Conservation (phyloP, 2,888 invertebrate genomes). For the Crematogaster levior region DNA sequence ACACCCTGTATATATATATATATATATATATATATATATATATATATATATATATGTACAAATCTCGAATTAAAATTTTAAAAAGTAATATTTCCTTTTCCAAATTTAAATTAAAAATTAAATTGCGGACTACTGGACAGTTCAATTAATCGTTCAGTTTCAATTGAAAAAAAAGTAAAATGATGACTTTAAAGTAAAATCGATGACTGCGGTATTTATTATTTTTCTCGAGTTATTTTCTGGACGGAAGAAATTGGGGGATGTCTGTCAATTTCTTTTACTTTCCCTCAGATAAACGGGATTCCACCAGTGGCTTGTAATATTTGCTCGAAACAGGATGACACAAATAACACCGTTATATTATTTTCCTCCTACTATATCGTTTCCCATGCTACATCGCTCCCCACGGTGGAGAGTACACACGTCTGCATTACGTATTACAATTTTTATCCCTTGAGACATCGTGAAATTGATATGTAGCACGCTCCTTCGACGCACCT, state of each 20-base stretch:
- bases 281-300: not conserved
- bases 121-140: not conserved
- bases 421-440: slow-evolving; percentile 29
- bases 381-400: not conserved
- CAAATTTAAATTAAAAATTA: not conserved
- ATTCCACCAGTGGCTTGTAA: not conserved
- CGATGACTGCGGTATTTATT: not conserved
- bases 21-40: too few relatives aligned
- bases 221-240: not conserved
- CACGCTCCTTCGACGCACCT: not conserved
- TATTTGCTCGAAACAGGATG: slow-evolving; percentile 3
- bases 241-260: not conserved
- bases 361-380: slow-evolving; percentile 17
- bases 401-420: not conserved
- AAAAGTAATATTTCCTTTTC: not conserved
- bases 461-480: slow-evolving; percentile 9
- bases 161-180: not conserved
- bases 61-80: not conserved
- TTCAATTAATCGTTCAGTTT: not conserved
- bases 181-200: not conserved
- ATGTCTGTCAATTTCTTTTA: not conserved
- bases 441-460: slow-evolving; percentile 26
- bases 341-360: slow-evolving; percentile 2
- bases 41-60: too few relatives aligned
- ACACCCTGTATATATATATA: too few relatives aligned